phyloP scores from a whole-genome alignment of 2,888 invertebrate genomes.

The Caenorhabditis macrosperma region DNA sequence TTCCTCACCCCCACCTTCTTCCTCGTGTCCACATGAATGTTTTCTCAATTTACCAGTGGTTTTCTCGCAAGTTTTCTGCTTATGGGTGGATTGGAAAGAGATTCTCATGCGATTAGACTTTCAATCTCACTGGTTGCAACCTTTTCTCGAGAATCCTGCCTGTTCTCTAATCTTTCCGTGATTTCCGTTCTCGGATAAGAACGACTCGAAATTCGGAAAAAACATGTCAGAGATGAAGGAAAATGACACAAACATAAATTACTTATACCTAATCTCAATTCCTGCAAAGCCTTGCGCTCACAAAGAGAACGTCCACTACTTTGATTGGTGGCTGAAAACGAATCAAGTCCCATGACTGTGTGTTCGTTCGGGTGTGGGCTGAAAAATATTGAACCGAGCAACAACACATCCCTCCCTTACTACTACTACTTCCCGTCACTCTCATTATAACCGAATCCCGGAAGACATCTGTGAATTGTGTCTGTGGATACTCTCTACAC shows the following conservation, averaged over 20 bases:
- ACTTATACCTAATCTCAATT: background rate
- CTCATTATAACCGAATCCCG: slow-evolving; percentile 27
- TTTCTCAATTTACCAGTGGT: background rate
- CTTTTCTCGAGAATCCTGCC: slow-evolving; percentile 21
- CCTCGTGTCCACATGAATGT: slow-evolving; percentile 14
- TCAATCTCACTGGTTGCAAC: slow-evolving; percentile 43
- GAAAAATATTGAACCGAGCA: slow-evolving; percentile 23
- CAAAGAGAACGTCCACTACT: slow-evolving; percentile 14
- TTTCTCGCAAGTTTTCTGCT: slow-evolving; percentile 16
- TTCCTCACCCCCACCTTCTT: slow-evolving; percentile 25
- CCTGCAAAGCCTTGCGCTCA: background rate
- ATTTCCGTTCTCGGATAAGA: slow-evolving; percentile 12
- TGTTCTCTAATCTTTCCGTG: slow-evolving; percentile 48
- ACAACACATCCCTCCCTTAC: background rate
- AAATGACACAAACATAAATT: slow-evolving; percentile 2
- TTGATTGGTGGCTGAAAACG: slow-evolving; percentile 6
- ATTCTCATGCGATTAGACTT: slow-evolving; percentile 55
- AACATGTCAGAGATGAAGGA: background rate
- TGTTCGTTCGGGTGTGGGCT: background rate
- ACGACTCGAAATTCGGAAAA: background rate
- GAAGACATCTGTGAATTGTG: slow-evolving; percentile 18
- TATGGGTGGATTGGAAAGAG: slow-evolving; percentile 49
- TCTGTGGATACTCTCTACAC: background rate
- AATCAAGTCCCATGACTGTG: slow-evolving; percentile 2
- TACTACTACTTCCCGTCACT: slow-evolving; percentile 29